Base-by-base conservation (phyloP, 92 coral and sea anemone genomes). In the Umimayanthus kanabou region DNA sequence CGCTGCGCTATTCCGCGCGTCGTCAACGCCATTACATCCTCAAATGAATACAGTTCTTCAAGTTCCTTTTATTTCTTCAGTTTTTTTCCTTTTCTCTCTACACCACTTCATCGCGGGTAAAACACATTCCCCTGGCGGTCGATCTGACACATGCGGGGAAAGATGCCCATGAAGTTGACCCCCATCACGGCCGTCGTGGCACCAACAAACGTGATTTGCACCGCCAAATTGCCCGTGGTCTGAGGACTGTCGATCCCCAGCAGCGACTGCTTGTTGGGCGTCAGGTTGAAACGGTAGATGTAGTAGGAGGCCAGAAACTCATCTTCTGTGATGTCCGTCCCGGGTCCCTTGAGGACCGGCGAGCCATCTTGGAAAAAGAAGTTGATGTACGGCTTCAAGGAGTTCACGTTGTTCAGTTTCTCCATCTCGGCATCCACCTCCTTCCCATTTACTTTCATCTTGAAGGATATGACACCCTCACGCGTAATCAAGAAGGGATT, bases 251-350 rank as follows among this genome's bases (percentile, higher is more conserved):
- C 71, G 39, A 86, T 47, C 2, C 74, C 69, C 0, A 80, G 64
- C 18, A 72, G 87, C 3, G 85, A 88, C 28, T 85, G 80, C 0
- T 87, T 87, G 0, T 77, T 90, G 18, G 88, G 93, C 4, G 90
- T 87, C 88, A 72, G 23, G 66, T 90, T 80, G 22, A 87, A 42
- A 2, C 77, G 87, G 40, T 86, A 22, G 29, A 87, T 33, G 18
- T 49, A 90, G 45, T 71, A 90, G n/a, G 88, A 90, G 0, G 28
- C 23, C 15, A 80, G 81, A 80, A 84, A 90, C 28, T 81, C 90
- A 49, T 37, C 80, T 23, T 87, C 37, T 4, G 84, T 73, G 76
- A 90, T 87, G 55, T 81, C 79, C 0, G 67, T 20, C 4, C 85
- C 85, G 16, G 40, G 53, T 15, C 85, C 85, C 4, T 66, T 66